Base-by-base conservation (phyloP, 2,888 invertebrate genomes). In the Myopa testacea region DNA sequence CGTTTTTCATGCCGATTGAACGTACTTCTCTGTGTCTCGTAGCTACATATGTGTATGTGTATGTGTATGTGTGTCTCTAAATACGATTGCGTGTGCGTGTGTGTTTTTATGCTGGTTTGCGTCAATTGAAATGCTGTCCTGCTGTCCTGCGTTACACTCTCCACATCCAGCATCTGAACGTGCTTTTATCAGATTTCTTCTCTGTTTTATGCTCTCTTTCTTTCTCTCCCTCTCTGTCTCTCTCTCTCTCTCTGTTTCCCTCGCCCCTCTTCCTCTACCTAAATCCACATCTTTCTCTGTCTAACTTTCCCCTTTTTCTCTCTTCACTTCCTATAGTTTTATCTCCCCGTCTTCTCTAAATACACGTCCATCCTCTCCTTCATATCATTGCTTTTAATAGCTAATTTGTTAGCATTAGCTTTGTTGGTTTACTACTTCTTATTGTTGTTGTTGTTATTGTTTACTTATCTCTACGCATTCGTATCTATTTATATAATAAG, bases 351-450 rank as follows among this genome's bases (percentile, higher is more conserved):
- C 19, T 16, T 10, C 19, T 16, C 19, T 62, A 10, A 26, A 26
- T 26, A 26, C 26, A 26, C 26, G 14, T 58, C n/a, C n/a, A n/a
- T 26, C 62, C 8, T 4, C 26, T 45, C 3, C 1, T 3, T 45
- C 45, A 45, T 45, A 45, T 45, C 45, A 45, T 10, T 10, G 45
- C n/a, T 62, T 62, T 62, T 10, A 62, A 5, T 26, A 62, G 62
- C 62, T 62, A 62, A 62, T 62, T 62, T 62, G 62, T 62, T 26
- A 19, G 62, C 10, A 62, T 62, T 62, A 62, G 14, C 19, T 10
- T 62, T 62, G 62, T 26, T 26, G 10, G 62, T n/a, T 10, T 8
- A 10, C 3, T 16, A 10, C n/a, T 69, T 26, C 69, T 63, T 63
- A 60, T 60, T 26, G 26, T 26, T 26, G 26, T 26, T 26, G 26